Conservation (phyloP, 2,113 vertebrate species). For the Camelus dromedarius region DNA sequence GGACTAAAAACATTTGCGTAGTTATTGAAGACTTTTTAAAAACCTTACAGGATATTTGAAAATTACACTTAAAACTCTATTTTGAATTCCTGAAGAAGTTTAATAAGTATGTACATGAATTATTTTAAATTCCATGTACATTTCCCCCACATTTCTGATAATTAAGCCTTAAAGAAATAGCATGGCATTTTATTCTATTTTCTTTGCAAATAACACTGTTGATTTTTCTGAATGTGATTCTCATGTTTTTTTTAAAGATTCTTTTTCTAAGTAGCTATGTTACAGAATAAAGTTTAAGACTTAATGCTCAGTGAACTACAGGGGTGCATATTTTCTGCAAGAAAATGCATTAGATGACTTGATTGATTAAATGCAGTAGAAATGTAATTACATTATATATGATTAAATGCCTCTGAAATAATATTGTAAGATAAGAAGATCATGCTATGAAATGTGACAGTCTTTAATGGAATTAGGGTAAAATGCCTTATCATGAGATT, state of each 20-base stretch:
- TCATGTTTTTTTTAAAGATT: slow-evolving; percentile 21
- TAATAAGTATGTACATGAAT: slow-evolving; percentile 10
- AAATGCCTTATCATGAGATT: slow-evolving; percentile 56
- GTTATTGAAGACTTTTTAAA: background rate
- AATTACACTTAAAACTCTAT: slow-evolving; percentile 38
- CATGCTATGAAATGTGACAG: slow-evolving; percentile 6
- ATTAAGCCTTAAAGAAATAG: background rate
- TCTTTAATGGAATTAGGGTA: slow-evolving; percentile 44
- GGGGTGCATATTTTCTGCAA: background rate
- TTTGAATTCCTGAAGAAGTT: slow-evolving; percentile 55
- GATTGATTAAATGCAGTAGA: slow-evolving; percentile 55
- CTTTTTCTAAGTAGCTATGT: background rate
- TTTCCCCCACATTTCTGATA: slow-evolving; percentile 10
- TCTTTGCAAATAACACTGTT: slow-evolving; percentile 54
- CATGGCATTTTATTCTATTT: slow-evolving; percentile 64
- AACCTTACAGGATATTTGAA: background rate
- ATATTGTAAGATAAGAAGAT: background rate
- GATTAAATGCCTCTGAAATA: slow-evolving; percentile 58
- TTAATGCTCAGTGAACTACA: slow-evolving; percentile 4
- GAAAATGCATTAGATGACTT: slow-evolving; percentile 38
- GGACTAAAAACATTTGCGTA: background rate
- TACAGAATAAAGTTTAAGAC: background rate
- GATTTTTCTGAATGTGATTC: slow-evolving; percentile 5
- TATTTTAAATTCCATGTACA: slow-evolving; percentile 39
- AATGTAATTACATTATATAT: slow-evolving; percentile 60